Conservation (phyloP, 2,113 vertebrate species). For the Girardinichthys multiradiatus region DNA sequence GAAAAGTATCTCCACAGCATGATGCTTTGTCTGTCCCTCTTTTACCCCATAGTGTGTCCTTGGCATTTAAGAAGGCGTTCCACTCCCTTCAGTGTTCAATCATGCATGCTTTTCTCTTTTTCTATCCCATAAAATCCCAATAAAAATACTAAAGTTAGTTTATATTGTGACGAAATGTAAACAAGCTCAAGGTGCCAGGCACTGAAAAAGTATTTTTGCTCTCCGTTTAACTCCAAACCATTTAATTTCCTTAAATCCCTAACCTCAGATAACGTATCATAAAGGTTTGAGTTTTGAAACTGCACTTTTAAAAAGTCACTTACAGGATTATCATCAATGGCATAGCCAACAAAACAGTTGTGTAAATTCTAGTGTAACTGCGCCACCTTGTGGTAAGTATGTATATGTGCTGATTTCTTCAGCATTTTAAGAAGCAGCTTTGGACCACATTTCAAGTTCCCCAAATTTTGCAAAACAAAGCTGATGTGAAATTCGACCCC, state of each 20-base stretch:
- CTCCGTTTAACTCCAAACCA: not conserved
- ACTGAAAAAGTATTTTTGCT: not conserved
- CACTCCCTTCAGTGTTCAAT: not conserved
- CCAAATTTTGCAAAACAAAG: not conserved
- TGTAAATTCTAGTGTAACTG: not conserved
- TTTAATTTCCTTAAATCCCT: not conserved
- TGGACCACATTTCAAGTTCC: not conserved
- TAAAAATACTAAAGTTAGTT: not conserved
- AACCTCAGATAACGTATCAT: not conserved
- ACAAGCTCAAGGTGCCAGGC: not conserved
- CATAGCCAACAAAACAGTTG: not conserved
- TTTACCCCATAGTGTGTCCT: not conserved
- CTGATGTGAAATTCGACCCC: no score
- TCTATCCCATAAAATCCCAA: not conserved
- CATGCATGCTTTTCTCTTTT: not conserved
- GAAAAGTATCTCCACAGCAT: not conserved
- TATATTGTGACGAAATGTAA: not conserved
- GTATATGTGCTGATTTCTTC: not conserved
- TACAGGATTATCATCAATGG: not conserved
- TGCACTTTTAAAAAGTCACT: not conserved
- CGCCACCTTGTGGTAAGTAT: constrained; percentile 54
- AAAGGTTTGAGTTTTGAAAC: not conserved
- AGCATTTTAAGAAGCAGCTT: not conserved
- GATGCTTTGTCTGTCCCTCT: not conserved
- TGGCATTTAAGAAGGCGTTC: not conserved